A percentile compares a stretch with the other conserved stretches of the same genome.
Conservation (phyloP, 2,797 vertebrate genomes). For the Peromyscus eremicus region DNA sequence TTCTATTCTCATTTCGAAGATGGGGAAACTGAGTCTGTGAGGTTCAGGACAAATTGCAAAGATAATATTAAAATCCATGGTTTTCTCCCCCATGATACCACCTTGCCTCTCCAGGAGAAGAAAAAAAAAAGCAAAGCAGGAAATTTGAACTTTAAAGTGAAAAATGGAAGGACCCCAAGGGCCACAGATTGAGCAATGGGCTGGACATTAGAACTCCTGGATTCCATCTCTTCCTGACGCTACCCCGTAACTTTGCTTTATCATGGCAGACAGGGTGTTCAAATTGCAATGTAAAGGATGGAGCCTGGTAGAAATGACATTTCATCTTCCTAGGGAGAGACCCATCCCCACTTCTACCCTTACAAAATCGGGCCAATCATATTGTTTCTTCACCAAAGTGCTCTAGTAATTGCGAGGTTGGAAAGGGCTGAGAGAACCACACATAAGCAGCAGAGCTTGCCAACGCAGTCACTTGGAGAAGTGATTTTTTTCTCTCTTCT, state of each 20-base stretch:
- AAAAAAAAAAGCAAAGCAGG: neutral
- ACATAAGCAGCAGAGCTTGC: neutral
- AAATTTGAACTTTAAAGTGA: slow-evolving; percentile 66
- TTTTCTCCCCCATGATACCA: neutral
- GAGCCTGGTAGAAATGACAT: neutral
- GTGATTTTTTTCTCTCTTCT: slow-evolving; percentile 9
- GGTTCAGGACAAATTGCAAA: neutral
- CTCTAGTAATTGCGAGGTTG: neutral
- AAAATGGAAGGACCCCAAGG: slow-evolving; percentile 36
- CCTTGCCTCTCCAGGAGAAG: neutral
- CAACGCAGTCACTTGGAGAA: neutral
- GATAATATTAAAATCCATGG: neutral
- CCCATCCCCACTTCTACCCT: neutral
- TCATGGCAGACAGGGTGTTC: neutral
- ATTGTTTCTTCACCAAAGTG: neutral
- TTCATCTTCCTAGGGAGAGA: neutral
- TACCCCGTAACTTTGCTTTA: slow-evolving; percentile 21
- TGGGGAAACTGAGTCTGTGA: slow-evolving; percentile 52
- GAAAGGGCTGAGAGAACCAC: neutral
- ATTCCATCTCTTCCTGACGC: neutral
- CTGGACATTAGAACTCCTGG: slow-evolving; percentile 70
- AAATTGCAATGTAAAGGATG: neutral
- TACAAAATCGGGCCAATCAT: neutral
- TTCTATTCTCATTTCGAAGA: neutral
- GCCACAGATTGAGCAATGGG: slow-evolving; percentile 68